These are phyloP conservation scores for Rhinoraja longicauda DNA, from an alignment of 2,797 vertebrate genomes.

Conservation along the genomic window DNA sequence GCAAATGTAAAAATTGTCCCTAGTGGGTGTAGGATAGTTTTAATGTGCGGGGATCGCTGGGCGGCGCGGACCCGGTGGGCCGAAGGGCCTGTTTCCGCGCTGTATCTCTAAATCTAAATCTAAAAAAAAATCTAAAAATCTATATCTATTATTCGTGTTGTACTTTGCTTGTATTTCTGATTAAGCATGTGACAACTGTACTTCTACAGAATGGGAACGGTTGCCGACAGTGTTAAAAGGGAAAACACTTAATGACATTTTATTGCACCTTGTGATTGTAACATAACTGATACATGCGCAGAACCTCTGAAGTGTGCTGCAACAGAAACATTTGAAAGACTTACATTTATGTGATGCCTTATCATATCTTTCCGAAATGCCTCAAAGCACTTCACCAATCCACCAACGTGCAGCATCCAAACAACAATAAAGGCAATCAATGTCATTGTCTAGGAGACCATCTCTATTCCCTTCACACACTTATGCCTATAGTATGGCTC, in stretches of 20 bases:
- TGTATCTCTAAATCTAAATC: no score
- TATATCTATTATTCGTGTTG: neutral
- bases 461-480: neutral
- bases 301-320: neutral
- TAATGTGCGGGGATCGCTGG: no score
- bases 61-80: no score
- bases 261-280: neutral
- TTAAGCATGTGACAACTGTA: neutral
- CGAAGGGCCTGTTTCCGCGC: no score
- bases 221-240: no score
- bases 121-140: no score
- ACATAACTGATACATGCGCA: neutral
- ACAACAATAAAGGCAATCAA: neutral
- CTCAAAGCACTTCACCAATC: neutral
- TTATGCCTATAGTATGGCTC: neutral
- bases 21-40: no score
- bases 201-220: neutral
- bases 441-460: neutral
- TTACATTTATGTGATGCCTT: slow-evolving; percentile 9
- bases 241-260: neutral
- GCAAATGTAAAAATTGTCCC: no score
- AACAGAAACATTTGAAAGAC: neutral
- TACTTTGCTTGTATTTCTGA: slow-evolving; percentile 2
- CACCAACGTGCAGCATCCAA: neutral
- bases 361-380: neutral